Evolutionary conservation across 2,113 vertebrate genomes (phyloP).

Genomic region (Pygoscelis antarcticus): DNA sequence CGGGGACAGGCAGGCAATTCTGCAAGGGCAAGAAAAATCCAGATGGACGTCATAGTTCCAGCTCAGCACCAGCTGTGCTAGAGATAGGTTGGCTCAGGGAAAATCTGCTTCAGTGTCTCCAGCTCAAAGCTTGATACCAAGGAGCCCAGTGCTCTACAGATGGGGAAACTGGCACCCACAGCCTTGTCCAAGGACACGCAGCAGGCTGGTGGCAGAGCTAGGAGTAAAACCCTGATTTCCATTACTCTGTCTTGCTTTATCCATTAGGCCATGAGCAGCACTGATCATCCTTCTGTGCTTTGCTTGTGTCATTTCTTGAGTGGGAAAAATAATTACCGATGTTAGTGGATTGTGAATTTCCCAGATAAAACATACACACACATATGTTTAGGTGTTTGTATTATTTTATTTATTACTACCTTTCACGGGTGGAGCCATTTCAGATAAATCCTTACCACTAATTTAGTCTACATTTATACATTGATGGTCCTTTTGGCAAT

Average conservation of each 20-base stretch:
- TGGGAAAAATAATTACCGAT: background rate
- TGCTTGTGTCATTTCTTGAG: background rate
- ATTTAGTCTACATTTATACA: background rate
- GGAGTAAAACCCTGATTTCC: background rate
- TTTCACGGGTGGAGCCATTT: background rate
- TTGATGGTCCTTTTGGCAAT: background rate
- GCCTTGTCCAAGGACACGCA: background rate
- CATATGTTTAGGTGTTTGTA: background rate
- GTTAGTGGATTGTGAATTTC: background rate
- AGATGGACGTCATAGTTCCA: background rate
- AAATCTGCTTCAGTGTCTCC: background rate
- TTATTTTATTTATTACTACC: background rate
- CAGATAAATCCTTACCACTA: background rate
- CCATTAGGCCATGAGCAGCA: background rate
- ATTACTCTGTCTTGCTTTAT: background rate
- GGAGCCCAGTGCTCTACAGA: background rate
- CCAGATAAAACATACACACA: background rate
- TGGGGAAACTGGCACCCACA: background rate
- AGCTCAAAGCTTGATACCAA: background rate
- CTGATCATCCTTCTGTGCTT: background rate
- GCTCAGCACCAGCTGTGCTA: background rate
- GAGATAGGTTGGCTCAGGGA: background rate
- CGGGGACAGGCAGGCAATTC: background rate
- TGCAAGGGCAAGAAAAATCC: background rate
- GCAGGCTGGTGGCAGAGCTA: background rate